These are phyloP conservation scores for Chrysemys picta DNA, from an alignment of 2,113 vertebrate species.

Conservation along the genomic window DNA sequence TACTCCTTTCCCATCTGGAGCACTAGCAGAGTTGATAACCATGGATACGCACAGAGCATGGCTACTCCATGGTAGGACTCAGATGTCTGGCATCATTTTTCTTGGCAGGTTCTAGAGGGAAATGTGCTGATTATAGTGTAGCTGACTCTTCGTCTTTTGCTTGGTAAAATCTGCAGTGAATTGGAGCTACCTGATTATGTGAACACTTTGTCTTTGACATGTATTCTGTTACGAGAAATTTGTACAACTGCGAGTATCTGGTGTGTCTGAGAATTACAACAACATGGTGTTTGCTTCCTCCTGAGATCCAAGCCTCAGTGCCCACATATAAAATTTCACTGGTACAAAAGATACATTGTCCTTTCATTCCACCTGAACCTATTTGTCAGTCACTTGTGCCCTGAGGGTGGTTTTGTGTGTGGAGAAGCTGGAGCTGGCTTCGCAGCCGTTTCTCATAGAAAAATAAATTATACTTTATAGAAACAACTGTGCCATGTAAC, in stretches of 20 bases:
- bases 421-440: background rate
- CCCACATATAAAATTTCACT: background rate
- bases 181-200: slow-evolving; percentile 2
- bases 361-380: slow-evolving; percentile 23
- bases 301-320: background rate
- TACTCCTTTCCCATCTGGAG: background rate
- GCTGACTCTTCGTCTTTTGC: background rate
- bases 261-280: background rate
- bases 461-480: background rate
- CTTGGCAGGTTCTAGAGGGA: background rate
- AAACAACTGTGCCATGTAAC: fast-evolving
- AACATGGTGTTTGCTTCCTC: background rate
- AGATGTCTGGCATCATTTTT: background rate
- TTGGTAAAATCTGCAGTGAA: slow-evolving; percentile 7
- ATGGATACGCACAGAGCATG: background rate
- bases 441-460: background rate
- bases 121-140: background rate
- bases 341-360: slow-evolving; percentile 18
- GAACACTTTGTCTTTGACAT: slow-evolving; percentile 6
- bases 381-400: slow-evolving; percentile 23
- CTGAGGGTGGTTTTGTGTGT: slow-evolving; percentile 25
- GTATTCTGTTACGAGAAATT: slow-evolving; percentile 18
- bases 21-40: background rate
- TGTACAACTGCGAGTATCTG: background rate
- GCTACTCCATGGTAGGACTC: background rate